A percentile compares a stretch with the other conserved stretches of the same genome.
These are phyloP conservation scores for Onychostoma macrolepis DNA, from an alignment of 2,113 vertebrate genomes.

Conservation along the genomic window DNA sequence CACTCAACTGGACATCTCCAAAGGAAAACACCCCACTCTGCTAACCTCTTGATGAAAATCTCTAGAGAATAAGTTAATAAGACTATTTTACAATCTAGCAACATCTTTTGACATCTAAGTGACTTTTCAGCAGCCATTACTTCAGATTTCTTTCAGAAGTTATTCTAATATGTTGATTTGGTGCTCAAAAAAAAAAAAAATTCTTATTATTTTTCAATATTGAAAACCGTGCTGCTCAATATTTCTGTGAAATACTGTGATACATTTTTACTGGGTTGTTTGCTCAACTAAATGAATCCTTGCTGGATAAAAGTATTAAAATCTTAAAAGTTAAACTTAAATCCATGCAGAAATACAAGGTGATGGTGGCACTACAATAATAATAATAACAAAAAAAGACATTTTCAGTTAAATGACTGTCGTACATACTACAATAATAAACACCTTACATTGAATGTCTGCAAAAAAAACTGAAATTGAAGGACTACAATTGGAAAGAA, in stretches of 20 bases:
- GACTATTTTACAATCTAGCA: background rate
- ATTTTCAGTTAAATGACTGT: background rate
- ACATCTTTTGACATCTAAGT: no score
- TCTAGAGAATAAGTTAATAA: background rate
- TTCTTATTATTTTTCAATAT: background rate
- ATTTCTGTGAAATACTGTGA: background rate
- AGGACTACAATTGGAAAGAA: conserved; percentile 31
- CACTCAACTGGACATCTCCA: conserved; percentile 57
- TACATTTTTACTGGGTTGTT: background rate
- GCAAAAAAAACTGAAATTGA: conserved; percentile 18
- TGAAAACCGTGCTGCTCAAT: background rate
- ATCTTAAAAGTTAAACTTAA: no score
- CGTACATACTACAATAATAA: background rate
- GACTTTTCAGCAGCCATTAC: no score
- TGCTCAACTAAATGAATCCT: background rate
- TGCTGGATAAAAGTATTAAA: background rate
- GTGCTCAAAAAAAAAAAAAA: background rate
- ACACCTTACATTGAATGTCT: background rate
- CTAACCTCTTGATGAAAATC: conserved; percentile 34
- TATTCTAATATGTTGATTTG: background rate
- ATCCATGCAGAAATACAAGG: background rate
- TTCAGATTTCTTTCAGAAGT: background rate
- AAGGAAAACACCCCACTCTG: conserved; percentile 64
- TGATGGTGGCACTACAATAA: background rate
- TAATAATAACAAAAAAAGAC: background rate